Base-by-base conservation (phyloP, 1,140 invertebrate species). In the Drosophila repleta region DNA sequence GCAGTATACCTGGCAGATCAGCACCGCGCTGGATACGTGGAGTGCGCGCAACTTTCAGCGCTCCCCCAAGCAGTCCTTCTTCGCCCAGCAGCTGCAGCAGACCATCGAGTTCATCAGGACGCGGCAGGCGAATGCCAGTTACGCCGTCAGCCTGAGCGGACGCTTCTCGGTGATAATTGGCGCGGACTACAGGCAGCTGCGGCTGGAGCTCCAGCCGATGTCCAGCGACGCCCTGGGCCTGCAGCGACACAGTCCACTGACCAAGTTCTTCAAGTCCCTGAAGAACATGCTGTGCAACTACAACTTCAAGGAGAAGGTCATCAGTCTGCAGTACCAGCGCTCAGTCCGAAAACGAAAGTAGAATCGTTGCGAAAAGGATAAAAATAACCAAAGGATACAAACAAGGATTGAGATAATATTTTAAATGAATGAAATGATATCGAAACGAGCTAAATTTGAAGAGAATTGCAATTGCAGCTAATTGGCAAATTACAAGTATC, bases 1-100 rank as follows among this genome's bases (percentile, higher is more conserved):
- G 1, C 68, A 78, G 0, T 58, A 67, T 6, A 68, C 35, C 4
- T 91, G 79, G 82, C 45, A 61, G 3, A 74, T 91, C 0, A 74
- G 46, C 11, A 74, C 67, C 8, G 24, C 69, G 0, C 17, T 91
- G 18, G 83, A 91, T 51, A 82, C 84, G 3, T 91, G 90, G 90
- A 78, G 63, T 5, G 87, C 69, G 6, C 90, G 90, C 0, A 56
- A 41, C 5, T 79, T 79, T 53, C 71, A 78, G 15, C 74, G 76
- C 0, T 35, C 2, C 0, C 21, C 56, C 3, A 43, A 71, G 17
- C 57, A 74, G 45, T 71, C 67, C 0, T 91, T 88, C 51, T 76
- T 81, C 52, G 41, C 63, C n/a, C 61, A 75, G 21, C 82, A 91
- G 43, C 32, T 78, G 13, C 72, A 76, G 13, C 85, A 91, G 58